Conservation (phyloP, 2,888 invertebrate genomes). For the Caenorhabditis plicata region DNA sequence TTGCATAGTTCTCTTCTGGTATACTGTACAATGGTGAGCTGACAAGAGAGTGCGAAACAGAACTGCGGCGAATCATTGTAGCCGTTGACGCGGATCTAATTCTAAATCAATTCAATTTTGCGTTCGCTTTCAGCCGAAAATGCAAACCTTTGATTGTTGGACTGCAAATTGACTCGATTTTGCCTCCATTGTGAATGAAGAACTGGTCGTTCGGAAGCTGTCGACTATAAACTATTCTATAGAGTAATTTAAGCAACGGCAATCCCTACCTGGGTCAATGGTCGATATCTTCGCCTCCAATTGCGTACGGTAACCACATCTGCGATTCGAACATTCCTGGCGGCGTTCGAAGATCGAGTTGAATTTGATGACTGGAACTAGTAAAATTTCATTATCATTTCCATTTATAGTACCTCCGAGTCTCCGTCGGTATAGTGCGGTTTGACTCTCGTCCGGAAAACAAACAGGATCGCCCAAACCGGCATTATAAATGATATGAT, state of each 20-base stretch:
- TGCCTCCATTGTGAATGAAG: conserved; percentile 35
- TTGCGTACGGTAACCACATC: conserved; percentile 47
- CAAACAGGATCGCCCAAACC: conserved; percentile 53
- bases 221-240: no score
- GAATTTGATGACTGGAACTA: conserved; percentile 16
- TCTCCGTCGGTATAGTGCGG: conserved; percentile 12
- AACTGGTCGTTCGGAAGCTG: conserved; percentile 23
- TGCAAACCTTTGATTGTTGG: neutral
- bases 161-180: conserved; percentile 14
- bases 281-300: conserved; percentile 46
- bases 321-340: conserved; percentile 31
- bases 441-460: conserved; percentile 38
- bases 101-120: no score
- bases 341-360: conserved; percentile 17
- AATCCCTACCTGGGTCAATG: no score
- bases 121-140: neutral
- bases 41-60: conserved; percentile 45
- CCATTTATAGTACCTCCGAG: neutral
- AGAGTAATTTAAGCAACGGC: no score
- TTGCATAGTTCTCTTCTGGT: conserved; percentile 42
- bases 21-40: conserved; percentile 53
- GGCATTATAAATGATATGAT: conserved; percentile 45
- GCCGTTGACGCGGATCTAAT: conserved; percentile 40
- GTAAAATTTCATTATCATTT: neutral
- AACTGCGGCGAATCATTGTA: conserved; percentile 38